phyloP scores from a whole-genome alignment of 2,888 invertebrate species.

The Phortica okadai region DNA sequence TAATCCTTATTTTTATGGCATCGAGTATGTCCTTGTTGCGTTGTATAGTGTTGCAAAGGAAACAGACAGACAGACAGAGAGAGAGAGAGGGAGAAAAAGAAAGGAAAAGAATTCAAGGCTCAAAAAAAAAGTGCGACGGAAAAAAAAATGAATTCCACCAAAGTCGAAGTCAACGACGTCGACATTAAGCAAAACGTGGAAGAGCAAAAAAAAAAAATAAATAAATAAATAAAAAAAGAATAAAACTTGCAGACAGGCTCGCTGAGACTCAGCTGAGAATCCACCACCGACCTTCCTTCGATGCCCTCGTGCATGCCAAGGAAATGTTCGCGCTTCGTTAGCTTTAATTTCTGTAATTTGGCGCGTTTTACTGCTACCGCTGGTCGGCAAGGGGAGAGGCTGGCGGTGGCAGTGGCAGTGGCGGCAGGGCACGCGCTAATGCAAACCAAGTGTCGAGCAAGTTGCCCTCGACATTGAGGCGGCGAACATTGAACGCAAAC shows the following conservation, averaged over 20 bases:
- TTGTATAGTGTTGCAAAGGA: background rate
- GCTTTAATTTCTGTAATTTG: slow-evolving; percentile 70
- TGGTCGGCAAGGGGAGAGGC: background rate
- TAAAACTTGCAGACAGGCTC: slow-evolving; percentile 15
- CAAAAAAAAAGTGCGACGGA: background rate
- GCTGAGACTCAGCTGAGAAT: slow-evolving; percentile 25
- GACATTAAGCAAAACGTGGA: background rate
- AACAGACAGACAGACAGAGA: background rate
- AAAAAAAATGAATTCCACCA: background rate
- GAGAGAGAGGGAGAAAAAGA: background rate
- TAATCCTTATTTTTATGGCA: slow-evolving; percentile 38
- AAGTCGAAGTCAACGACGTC: background rate
- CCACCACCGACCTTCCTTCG: slow-evolving; percentile 31
- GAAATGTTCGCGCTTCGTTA: slow-evolving; percentile 72
- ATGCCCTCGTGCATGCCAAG: slow-evolving; percentile 39
- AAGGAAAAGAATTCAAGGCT: background rate
- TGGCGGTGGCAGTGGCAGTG: background rate
- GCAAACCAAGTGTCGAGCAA: background rate
- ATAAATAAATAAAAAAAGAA: background rate
- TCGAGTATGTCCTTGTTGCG: slow-evolving; percentile 19
- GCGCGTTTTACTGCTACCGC: slow-evolving; percentile 50
- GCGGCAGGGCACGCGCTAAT: background rate
- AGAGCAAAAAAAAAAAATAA: slow-evolving; percentile 26
- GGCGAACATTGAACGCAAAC: background rate
- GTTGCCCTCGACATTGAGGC: background rate